These are phyloP conservation scores for Caranx ignobilis DNA, from an alignment of 2,113 vertebrate genomes.

Conservation along the genomic window DNA sequence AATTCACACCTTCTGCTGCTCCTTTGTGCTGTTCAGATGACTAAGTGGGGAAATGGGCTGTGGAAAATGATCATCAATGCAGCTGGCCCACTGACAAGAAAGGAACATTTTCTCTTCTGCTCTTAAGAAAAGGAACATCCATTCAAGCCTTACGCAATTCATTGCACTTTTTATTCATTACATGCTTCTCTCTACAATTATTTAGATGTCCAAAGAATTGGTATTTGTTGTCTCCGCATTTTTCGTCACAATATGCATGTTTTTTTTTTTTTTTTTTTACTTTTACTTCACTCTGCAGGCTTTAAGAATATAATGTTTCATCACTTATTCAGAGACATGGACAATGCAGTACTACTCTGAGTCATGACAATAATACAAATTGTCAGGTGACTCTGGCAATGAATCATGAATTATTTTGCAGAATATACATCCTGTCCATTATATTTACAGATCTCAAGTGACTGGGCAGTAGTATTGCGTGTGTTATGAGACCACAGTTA, in stretches of 20 bases:
- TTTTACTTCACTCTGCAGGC: background rate
- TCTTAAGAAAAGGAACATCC: slow-evolving; percentile 62
- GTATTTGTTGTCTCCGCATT: background rate
- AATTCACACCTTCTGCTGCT: slow-evolving; percentile 80
- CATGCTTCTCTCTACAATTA: slow-evolving; percentile 21
- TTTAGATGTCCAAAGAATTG: slow-evolving; percentile 55
- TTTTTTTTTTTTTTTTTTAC: slow-evolving; percentile 27
- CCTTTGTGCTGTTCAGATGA: slow-evolving; percentile 82
- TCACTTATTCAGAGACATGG: slow-evolving; percentile 17
- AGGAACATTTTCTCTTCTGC: slow-evolving; percentile 56
- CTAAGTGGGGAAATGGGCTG: slow-evolving; percentile 84
- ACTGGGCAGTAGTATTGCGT: slow-evolving; percentile 57
- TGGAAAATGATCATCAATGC: slow-evolving; percentile 84
- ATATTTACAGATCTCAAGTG: slow-evolving; percentile 32
- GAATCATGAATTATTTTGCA: slow-evolving; percentile 35
- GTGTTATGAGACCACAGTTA: slow-evolving; percentile 52
- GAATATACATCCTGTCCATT: slow-evolving; percentile 37
- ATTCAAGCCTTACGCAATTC: slow-evolving; percentile 46
- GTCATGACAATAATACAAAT: slow-evolving; percentile 13
- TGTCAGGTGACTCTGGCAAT: slow-evolving; percentile 21
- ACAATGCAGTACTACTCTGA: slow-evolving; percentile 16
- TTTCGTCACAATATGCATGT: slow-evolving; percentile 11
- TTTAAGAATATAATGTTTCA: slow-evolving; percentile 15
- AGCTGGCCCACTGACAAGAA: slow-evolving; percentile 76
- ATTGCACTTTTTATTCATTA: slow-evolving; percentile 60